Percentiles rank a stretch among this genome's conserved stretches.
Conservation (phyloP, 1,140 invertebrate species). For the Tetramorium alpestre region DNA sequence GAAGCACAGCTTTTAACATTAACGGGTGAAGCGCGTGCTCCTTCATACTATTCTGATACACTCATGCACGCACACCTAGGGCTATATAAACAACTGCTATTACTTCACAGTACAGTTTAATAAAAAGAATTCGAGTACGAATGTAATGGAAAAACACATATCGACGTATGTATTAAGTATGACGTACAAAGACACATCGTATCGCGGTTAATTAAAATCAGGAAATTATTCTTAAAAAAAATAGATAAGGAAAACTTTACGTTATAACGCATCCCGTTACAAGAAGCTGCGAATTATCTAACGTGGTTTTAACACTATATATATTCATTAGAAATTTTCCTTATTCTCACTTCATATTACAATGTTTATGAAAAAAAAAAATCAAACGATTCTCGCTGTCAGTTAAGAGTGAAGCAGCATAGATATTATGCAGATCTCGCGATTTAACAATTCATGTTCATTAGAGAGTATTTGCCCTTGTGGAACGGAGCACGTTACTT, state of each 20-base stretch:
- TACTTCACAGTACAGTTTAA: slow-evolving; percentile 44
- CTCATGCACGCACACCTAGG: slow-evolving; percentile 49
- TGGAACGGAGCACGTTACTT: slow-evolving; percentile 21
- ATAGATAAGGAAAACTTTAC: not conserved
- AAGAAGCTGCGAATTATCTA: slow-evolving; percentile 4
- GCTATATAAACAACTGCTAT: slow-evolving; percentile 45
- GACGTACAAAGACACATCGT: slow-evolving; percentile 20
- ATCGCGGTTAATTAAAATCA: slow-evolving; percentile 10
- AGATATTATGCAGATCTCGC: slow-evolving; percentile 26
- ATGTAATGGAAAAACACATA: slow-evolving; percentile 35
- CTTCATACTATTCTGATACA: slow-evolving; percentile 46
- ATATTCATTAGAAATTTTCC: not conserved
- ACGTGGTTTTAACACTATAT: not conserved
- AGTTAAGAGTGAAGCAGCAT: not conserved
- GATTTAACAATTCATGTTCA: slow-evolving; percentile 4
- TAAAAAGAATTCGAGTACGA: slow-evolving; percentile 46
- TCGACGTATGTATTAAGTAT: slow-evolving; percentile 10
- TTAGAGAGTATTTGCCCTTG: slow-evolving; percentile 35
- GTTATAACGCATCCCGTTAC: not conserved
- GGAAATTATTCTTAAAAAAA: slow-evolving; percentile 14
- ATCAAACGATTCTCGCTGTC: not conserved
- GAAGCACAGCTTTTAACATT: slow-evolving; percentile 25
- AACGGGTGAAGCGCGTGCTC: slow-evolving; percentile 38
- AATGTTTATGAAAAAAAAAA: not conserved
- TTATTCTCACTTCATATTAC: not conserved